Percentiles rank a stretch among this genome's conserved stretches.
Conservation (phyloP, 2,113 vertebrate species). For the Accipiter cooperii region DNA sequence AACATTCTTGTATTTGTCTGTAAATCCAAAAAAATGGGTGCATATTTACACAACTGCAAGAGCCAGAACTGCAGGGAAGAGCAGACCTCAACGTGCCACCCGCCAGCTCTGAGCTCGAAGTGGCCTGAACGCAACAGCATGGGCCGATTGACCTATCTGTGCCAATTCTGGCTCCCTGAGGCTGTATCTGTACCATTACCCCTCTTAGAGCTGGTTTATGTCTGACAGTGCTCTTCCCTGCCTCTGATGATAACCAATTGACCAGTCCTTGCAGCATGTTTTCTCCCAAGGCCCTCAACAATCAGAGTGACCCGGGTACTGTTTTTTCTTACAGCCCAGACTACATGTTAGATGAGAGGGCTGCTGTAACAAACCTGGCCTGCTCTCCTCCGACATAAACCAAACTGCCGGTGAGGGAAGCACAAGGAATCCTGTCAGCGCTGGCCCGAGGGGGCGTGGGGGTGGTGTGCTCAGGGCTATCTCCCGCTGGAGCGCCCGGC, state of each 20-base stretch:
- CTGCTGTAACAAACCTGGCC: neutral
- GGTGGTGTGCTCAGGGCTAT: too few species aligned
- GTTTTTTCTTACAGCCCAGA: too few species aligned
- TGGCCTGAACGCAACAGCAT: neutral
- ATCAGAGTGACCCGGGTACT: too few species aligned
- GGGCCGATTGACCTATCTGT: fast-evolving
- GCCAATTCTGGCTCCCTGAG: neutral
- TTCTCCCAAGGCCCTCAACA: neutral
- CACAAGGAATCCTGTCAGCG: fast-evolving
- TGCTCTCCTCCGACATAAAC: neutral
- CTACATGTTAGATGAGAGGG: fast-evolving
- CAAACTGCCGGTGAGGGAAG: neutral
- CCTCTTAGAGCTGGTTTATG: fast-evolving
- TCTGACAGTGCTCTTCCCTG: neutral
- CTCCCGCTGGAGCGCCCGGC: neutral
- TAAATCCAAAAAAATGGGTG: neutral
- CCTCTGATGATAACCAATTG: fast-evolving
- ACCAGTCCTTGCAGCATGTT: neutral
- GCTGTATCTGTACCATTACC: neutral
- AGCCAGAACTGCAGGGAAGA: neutral
- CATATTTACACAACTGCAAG: neutral
- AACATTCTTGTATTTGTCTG: neutral
- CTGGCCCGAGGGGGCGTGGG: neutral
- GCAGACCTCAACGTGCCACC: neutral
- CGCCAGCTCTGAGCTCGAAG: neutral